Evolutionary conservation across 2,888 invertebrate genomes (phyloP).

Genomic region (Athalia circularis): DNA sequence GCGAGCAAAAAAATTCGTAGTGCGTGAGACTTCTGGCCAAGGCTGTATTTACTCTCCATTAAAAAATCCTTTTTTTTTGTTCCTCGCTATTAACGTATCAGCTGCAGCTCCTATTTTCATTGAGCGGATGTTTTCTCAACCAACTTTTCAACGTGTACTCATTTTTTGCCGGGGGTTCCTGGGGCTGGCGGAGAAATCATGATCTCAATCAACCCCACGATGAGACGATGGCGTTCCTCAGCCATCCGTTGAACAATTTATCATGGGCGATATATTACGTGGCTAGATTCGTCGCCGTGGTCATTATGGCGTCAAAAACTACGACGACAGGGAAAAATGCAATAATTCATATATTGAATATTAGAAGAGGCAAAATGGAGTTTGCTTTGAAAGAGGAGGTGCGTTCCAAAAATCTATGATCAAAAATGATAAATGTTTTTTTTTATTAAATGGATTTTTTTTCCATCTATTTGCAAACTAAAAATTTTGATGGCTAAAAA

Average conservation of each 20-base stretch:
- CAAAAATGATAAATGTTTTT: too few relatives aligned
- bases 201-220: not conserved
- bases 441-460: too few relatives aligned
- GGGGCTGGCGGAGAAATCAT: not conserved
- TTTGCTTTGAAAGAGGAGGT: constrained; percentile 40
- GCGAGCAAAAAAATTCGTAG: too few relatives aligned
- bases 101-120: constrained; percentile 23
- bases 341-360: constrained; percentile 19
- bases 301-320: constrained; percentile 32
- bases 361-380: constrained; percentile 13
- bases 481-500: too few relatives aligned
- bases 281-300: constrained; percentile 29
- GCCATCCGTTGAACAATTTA: constrained; percentile 22
- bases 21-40: too few relatives aligned
- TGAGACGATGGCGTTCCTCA: not conserved
- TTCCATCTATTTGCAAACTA: too few relatives aligned
- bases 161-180: constrained; percentile 20
- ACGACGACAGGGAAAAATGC: constrained; percentile 10
- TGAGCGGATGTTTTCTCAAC: constrained; percentile 29
- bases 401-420: not conserved
- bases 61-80: not conserved
- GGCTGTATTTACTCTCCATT: too few relatives aligned
- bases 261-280: constrained; percentile 37
- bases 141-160: constrained; percentile 32
- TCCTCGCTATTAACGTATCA: not conserved